Base-by-base conservation (phyloP, 1,140 invertebrate species). In the Arion vulgaris region DNA sequence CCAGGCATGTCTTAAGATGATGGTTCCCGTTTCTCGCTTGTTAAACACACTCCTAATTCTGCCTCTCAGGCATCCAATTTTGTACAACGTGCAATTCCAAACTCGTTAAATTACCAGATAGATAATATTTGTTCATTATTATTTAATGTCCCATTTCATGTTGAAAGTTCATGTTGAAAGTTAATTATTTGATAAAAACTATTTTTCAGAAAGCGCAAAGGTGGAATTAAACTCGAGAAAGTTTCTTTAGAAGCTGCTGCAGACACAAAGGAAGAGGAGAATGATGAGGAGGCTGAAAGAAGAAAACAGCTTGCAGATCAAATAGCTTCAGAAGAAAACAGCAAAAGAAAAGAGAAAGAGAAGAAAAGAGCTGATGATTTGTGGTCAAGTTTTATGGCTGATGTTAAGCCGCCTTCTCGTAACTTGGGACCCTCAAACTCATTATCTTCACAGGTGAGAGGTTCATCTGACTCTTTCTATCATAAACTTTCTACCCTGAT, bases 361-460 rank as follows among this genome's bases (percentile, higher is more conserved):
- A 91, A 90, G 76, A 88, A 90, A 74, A 87, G 85, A 84, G 86
- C 86, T 41, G 89, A 92, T 83, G 87, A 88, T 51, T 78, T 91
- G n/a, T 92, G 91, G 91, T 85, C 88, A 26, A 91, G 88, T 83
- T 92, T 92, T 83, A 74, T 90, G 75, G 85, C 88, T 49, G 91
- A 91, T 83, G 89, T 91, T 32, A 89, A 90, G 76, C 49, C 74
- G 9, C 75, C 75, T 76, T 86, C 86, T 77, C 62, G 45, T 34
- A 13, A 71, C 2, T 66, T 39, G 34, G 7, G 34, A 23, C 77
- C 79, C 45, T 71, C 66, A 39, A 79, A 84, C 53, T 62, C 73
- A 66, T 45, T 85, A n/a, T 68, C 53, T 28, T 36, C 69, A 41
- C 74, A 71, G 34, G 68, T 57, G 11, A 85, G 66, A 15, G 41